Evolutionary conservation across 2,113 vertebrate species (phyloP), one percentile per base, ranked within the genome.

Genomic region (Gorsachius goisagi): DNA sequence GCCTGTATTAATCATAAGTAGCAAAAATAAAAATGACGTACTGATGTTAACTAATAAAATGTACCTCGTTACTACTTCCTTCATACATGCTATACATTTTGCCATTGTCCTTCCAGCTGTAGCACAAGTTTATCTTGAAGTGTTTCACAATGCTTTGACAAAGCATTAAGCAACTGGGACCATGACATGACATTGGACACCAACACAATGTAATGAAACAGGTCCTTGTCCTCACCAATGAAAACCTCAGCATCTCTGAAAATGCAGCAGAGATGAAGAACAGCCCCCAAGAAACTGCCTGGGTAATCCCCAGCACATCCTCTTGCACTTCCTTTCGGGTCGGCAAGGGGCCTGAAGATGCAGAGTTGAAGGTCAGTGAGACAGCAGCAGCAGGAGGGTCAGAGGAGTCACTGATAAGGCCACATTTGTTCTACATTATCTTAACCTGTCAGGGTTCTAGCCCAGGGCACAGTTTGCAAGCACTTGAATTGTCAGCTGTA

Each of bases 301-400:
- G 17, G 23, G 5, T 33, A 69, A 66, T n/a, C 15, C 55, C 37
- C 1, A 0, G 20, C 12, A 4, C 12, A 55, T 7, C 2, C 0
- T 35, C 35, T 49, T 41, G 30, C 39, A 11, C 15, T 44, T 68
- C 49, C 33, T 15, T 60, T 84, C 39, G n/a, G 32, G 15, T 3
- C 5, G 1, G 27, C 5, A 81, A 71, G 35, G 23, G 32, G 14
- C 9, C 27, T 20, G 53, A 60, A 71, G 60, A 47, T 9, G 30
- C 45, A 55, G 56, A 63, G 10, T 9, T 66, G 41, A 67, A 78
- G 45, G 55, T 27, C 49, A 66, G 50, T 9, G 53, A 73, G 37
- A 33, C 12, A 74, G 33, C 13, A 74, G 33, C 13, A 69, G 49
- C 50, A 76, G 30, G 30, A 67, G 15, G 5, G 11, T 37, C 4